phyloP scores from a whole-genome alignment of 2,888 invertebrate genomes.

The Holacanthella duospinosa region DNA sequence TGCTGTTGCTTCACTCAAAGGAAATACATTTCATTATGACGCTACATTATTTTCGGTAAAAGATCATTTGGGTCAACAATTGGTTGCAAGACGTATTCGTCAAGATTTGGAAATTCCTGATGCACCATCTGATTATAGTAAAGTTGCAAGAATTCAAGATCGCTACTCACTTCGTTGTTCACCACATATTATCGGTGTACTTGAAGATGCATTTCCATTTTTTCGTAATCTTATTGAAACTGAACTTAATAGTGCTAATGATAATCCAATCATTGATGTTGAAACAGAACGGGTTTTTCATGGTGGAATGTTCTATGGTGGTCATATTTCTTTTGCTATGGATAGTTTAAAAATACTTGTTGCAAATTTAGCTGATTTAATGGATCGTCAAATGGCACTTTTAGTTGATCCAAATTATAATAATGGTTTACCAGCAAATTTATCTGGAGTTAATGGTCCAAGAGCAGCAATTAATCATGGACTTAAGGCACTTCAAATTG shows the following conservation, averaged over 20 bases:
- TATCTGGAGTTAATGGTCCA: background rate
- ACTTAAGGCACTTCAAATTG: conserved; percentile 10
- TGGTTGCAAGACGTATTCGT: conserved; percentile 8
- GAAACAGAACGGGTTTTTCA: conserved; percentile 10
- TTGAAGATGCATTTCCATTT: conserved; percentile 11
- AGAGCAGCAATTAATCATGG: conserved; percentile 7
- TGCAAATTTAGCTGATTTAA: conserved; percentile 11
- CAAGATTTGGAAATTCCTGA: background rate
- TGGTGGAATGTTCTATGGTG: conserved; percentile 12
- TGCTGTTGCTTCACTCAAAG: conserved; percentile 3
- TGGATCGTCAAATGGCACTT: conserved; percentile 13
- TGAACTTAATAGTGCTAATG: conserved; percentile 11
- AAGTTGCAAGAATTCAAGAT: conserved; percentile 7
- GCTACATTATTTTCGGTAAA: conserved; percentile 7
- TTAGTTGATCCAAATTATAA: conserved; percentile 9
- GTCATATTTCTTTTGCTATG: conserved; percentile 11
- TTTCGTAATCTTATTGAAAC: conserved; percentile 8
- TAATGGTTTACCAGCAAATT: conserved; percentile 10
- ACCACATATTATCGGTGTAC: conserved; percentile 12
- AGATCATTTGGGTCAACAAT: conserved; percentile 4
- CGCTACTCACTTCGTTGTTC: conserved; percentile 15
- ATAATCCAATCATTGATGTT: conserved; percentile 13
- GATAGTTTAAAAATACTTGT: conserved; percentile 8
- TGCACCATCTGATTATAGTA: background rate
- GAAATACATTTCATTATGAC: conserved; percentile 9